These are phyloP conservation scores for Solenopsis invicta DNA, from an alignment of 1,140 invertebrate genomes.

Conservation along the genomic window DNA sequence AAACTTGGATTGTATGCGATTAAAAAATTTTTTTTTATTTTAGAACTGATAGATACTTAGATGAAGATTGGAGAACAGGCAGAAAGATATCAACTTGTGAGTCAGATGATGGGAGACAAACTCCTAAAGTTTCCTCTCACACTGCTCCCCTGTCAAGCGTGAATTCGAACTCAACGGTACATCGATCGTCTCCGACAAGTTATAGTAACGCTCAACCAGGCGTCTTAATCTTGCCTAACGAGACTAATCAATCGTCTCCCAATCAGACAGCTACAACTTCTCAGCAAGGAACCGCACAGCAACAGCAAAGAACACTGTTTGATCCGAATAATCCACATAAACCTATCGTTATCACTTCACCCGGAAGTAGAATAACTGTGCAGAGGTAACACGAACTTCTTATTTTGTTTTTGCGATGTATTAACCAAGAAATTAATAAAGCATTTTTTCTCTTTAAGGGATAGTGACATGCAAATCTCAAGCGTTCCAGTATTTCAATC, in stretches of 20 bases:
- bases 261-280: slow-evolving; percentile 66
- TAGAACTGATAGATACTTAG: slow-evolving; percentile 72
- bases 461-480: slow-evolving; percentile 80
- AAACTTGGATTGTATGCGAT: not conserved
- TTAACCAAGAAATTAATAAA: slow-evolving; percentile 19
- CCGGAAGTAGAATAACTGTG: slow-evolving; percentile 82
- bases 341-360: slow-evolving; percentile 89
- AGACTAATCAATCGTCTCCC: slow-evolving; percentile 79
- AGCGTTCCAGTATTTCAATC: slow-evolving; percentile 80
- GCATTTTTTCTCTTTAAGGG: slow-evolving; percentile 72
- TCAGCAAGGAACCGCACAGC: slow-evolving; percentile 52
- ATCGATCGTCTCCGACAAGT: slow-evolving; percentile 72
- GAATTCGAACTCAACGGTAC: slow-evolving; percentile 71
- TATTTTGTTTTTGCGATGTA: slow-evolving; percentile 8
- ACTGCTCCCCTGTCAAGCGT: slow-evolving; percentile 68
- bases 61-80: slow-evolving; percentile 86
- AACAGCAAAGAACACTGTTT: slow-evolving; percentile 88
- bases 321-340: slow-evolving; percentile 91
- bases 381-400: slow-evolving; percentile 76
- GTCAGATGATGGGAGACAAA: slow-evolving; percentile 82
- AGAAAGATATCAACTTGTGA: slow-evolving; percentile 82
- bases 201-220: slow-evolving; percentile 79
- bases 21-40: slow-evolving; percentile 35
- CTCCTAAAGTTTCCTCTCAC: slow-evolving; percentile 76
- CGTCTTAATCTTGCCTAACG: slow-evolving; percentile 84